A percentile compares a stretch with the other conserved stretches of the same genome.
These are phyloP conservation scores for Vimba vimba DNA, from an alignment of 2,113 vertebrate genomes.

Conservation along the genomic window DNA sequence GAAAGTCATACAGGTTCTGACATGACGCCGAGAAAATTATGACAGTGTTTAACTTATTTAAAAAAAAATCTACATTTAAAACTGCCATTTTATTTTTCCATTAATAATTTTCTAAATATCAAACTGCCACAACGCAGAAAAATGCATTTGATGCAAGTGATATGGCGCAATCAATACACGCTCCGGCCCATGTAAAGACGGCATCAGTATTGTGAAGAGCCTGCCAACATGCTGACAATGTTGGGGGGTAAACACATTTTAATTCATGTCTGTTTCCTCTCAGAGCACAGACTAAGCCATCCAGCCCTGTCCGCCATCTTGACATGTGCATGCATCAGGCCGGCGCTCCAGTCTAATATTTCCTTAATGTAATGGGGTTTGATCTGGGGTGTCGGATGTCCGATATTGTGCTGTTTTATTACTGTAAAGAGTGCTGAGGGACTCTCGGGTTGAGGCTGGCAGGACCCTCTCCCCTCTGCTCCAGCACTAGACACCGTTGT, in stretches of 20 bases:
- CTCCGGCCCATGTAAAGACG: slow-evolving; percentile 69
- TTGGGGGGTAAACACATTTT: slow-evolving; percentile 87
- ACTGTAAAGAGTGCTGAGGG: slow-evolving; percentile 87
- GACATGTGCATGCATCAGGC: slow-evolving; percentile 81
- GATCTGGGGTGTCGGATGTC: slow-evolving; percentile 87
- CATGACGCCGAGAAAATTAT: too few species aligned
- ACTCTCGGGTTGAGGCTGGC: slow-evolving; percentile 84
- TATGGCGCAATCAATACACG: slow-evolving; percentile 76
- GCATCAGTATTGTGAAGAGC: slow-evolving; percentile 83
- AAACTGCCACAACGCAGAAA: slow-evolving; percentile 14
- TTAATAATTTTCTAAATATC: neutral
- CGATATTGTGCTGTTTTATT: slow-evolving; percentile 89
- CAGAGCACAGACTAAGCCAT: slow-evolving; percentile 22
- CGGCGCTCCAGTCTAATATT: slow-evolving; percentile 84
- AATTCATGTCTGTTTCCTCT: slow-evolving; percentile 73
- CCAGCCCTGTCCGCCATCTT: slow-evolving; percentile 58
- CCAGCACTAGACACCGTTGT: slow-evolving; percentile 57
- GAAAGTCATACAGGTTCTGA: neutral
- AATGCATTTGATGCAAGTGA: slow-evolving; percentile 16
- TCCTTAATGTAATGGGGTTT: slow-evolving; percentile 94
- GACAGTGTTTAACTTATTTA: neutral
- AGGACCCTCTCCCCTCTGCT: slow-evolving; percentile 62
- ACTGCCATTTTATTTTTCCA: neutral
- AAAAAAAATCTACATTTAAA: neutral
- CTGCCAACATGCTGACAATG: slow-evolving; percentile 86